Percentiles rank a stretch among this genome's conserved stretches.
Evolutionary conservation across 2,797 vertebrate species (phyloP).

Genomic region (Phrynocephalus guinanensis): DNA sequence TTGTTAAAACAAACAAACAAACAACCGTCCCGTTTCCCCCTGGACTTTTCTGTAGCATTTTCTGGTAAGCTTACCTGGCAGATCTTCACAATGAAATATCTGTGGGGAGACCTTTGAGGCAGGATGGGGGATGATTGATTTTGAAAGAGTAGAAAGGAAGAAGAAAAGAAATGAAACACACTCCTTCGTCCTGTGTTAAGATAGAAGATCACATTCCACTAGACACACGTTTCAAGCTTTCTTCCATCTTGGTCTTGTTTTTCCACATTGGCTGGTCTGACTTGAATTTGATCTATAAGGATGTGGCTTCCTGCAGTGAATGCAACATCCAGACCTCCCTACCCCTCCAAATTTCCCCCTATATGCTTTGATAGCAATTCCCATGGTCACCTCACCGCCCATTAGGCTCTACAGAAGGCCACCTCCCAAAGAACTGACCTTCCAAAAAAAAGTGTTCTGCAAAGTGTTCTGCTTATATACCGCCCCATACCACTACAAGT

Average conservation of each 20-base stretch:
- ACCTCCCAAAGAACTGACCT: no score
- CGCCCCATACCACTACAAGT: no score
- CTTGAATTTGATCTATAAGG: neutral
- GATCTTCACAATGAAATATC: slow-evolving; percentile 69
- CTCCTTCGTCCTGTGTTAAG: slow-evolving; percentile 62
- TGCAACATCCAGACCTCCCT: no score
- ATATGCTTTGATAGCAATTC: no score
- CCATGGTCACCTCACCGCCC: no score
- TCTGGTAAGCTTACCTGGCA: slow-evolving; percentile 72
- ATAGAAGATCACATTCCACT: slow-evolving; percentile 10
- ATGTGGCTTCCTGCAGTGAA: neutral
- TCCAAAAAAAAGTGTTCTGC: no score
- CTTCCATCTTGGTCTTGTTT: neutral
- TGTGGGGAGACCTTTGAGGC: slow-evolving; percentile 63
- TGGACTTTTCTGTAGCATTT: slow-evolving; percentile 69
- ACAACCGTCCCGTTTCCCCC: neutral
- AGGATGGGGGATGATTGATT: slow-evolving; percentile 63
- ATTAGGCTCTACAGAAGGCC: no score
- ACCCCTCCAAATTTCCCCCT: no score
- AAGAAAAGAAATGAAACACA: neutral
- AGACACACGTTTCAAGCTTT: neutral
- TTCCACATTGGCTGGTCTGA: neutral
- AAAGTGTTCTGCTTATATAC: no score
- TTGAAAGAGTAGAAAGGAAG: slow-evolving; percentile 54
- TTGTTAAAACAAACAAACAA: slow-evolving; percentile 77